Evolutionary conservation across 2,113 vertebrate genomes (phyloP), one percentile per base, ranked within the genome.

Genomic region (Garra rufa): DNA sequence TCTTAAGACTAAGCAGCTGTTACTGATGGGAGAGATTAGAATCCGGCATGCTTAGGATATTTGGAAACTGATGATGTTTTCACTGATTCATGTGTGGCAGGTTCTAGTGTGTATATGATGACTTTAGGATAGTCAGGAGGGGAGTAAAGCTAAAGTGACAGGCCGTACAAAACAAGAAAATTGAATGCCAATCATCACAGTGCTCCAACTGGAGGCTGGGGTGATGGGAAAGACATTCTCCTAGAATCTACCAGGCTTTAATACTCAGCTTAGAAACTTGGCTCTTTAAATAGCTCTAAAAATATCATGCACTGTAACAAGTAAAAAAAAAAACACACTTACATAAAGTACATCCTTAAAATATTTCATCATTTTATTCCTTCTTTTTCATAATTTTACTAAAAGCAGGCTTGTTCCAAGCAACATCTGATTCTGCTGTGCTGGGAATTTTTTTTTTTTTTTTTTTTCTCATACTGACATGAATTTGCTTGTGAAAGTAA

Each of bases 121-220:
- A 46, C 73, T 83, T 82, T 71, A 41, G 41, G 82, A 77, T 82
- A 50, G 52, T 63, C 65, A 75, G 21, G 70, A 67, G 19, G 41
- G 28, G 73, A 57, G 73, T 80, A 38, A 73, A 85, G 74, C 74
- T 70, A 30, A 87, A 88, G 71, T 87, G 88, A 82, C 88, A 89
- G 87, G 71, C 46, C 76, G 19, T 52, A 61, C 61, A 52, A 86
- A 83, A 65, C 70, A 26, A 79, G 67, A 69, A 88, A 85, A 86
- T 84, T 83, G 85, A 84, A 82, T 75, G 75, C 78, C 80, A 83
- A 59, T 83, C 88, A 87, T 82, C 55, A 28, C 41, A 38, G 26
- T 38, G 61, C 38, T 28, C 48, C 44, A 57, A 15, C 10, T 10
- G 61, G 6, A 63, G 30, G 80, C 76, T 48, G 13, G 14, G 19